phyloP scores from a whole-genome alignment of 1,140 invertebrate genomes.

The Drosophila ambigua region DNA sequence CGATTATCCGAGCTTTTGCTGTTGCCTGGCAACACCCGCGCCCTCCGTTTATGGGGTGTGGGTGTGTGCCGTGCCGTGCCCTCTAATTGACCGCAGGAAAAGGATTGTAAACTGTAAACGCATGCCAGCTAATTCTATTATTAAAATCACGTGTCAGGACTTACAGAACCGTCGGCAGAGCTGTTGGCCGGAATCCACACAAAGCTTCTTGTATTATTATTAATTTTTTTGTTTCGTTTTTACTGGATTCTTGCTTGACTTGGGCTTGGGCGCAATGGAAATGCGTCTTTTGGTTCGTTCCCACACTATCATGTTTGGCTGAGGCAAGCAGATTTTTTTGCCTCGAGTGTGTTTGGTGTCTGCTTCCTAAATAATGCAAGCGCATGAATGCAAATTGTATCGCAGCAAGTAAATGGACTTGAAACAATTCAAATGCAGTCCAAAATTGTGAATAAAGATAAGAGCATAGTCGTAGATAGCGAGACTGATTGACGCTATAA shows the following conservation, averaged over 20 bases:
- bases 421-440: constrained; percentile 4
- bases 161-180: constrained; percentile 46
- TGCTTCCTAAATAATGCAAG: constrained; percentile 59
- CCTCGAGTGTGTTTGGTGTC: constrained; percentile 47
- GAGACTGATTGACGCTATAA: too few species aligned
- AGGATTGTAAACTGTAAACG: constrained; percentile 56
- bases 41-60: too few species aligned
- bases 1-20: neutral
- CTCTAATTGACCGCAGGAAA: constrained; percentile 73
- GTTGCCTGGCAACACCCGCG: constrained; percentile 33
- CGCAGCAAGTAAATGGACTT: constrained; percentile 13
- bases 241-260: too few species aligned
- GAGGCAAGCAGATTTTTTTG: constrained; percentile 63
- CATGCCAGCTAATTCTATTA: constrained; percentile 67
- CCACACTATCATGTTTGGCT: constrained; percentile 75
- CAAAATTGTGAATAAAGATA: neutral
- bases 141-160: constrained; percentile 76
- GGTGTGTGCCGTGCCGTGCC: constrained; percentile 24
- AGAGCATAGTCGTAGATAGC: neutral
- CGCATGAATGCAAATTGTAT: constrained; percentile 44
- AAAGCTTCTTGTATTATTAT: constrained; percentile 25
- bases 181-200: constrained; percentile 30
- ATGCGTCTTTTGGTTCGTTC: constrained; percentile 70
- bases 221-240: constrained; percentile 1
- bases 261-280: constrained; percentile 7